Evolutionary conservation across 2,888 invertebrate genomes (phyloP).

Genomic region (Macaria liturata): DNA sequence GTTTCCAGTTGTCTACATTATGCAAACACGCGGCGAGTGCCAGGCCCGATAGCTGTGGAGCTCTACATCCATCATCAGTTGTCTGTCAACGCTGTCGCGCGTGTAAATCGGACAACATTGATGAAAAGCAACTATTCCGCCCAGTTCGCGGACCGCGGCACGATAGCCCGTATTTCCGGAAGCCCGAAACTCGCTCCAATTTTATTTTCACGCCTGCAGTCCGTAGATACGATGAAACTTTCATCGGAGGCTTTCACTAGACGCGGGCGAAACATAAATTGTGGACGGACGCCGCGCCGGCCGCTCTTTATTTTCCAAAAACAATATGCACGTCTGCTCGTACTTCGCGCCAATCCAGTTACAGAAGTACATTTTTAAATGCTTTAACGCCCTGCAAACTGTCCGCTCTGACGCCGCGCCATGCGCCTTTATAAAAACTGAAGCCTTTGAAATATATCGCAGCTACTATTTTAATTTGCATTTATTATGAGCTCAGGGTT

Average conservation of each 20-base stretch:
- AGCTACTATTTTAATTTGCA: conserved; percentile 4
- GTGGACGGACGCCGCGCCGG: conserved; percentile 36
- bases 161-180: conserved; percentile 55
- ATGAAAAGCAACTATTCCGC: conserved; percentile 37
- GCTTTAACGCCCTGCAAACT: conserved; percentile 15
- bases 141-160: conserved; percentile 33
- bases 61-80: conserved; percentile 27
- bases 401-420: conserved; percentile 7
- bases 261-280: conserved; percentile 72
- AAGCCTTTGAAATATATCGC: conserved; percentile 2
- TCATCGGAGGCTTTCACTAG: conserved; percentile 76
- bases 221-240: conserved; percentile 66
- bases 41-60: conserved; percentile 26
- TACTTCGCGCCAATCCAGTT: conserved; percentile 24
- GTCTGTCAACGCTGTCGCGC: conserved; percentile 27
- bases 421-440: neutral
- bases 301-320: conserved; percentile 35
- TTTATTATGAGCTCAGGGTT: conserved; percentile 4
- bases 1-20: conserved; percentile 25
- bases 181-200: conserved; percentile 67
- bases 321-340: conserved; percentile 31
- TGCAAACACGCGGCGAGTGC: conserved; percentile 26
- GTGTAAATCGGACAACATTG: conserved; percentile 35
- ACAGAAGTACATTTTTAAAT: conserved; percentile 24
- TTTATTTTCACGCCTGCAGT: conserved; percentile 29